Conservation (phyloP, 2,888 invertebrate genomes). For the Galerucella nymphaeae region DNA sequence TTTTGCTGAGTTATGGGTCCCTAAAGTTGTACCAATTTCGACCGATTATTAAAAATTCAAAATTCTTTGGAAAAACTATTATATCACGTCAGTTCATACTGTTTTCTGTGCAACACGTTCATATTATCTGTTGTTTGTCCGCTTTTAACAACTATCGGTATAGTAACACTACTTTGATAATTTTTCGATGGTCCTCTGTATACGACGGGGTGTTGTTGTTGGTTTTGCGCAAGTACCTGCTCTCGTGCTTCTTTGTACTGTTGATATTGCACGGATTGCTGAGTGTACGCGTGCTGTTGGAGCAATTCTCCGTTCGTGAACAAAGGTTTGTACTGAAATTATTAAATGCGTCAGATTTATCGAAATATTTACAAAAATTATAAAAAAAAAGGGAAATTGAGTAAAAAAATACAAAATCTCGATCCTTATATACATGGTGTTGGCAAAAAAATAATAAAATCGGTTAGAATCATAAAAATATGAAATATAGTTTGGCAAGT, state of each 20-base stretch:
- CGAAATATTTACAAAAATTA: too few relatives aligned
- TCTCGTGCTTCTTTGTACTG: conserved; percentile 60
- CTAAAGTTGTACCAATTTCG: too few relatives aligned
- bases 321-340: conserved; percentile 42
- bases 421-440: too few relatives aligned
- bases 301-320: conserved; percentile 60
- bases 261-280: conserved; percentile 56
- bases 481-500: too few relatives aligned
- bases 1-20: too few relatives aligned
- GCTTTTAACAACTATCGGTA: conserved; percentile 58
- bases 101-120: conserved; percentile 52
- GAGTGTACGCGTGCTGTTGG: conserved; percentile 60
- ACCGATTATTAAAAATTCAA: conserved; percentile 3
- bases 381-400: too few relatives aligned
- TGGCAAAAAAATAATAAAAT: too few relatives aligned
- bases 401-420: too few relatives aligned
- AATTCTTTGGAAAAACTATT: conserved; percentile 24
- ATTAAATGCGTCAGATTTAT: neutral
- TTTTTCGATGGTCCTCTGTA: conserved; percentile 51
- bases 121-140: conserved; percentile 54
- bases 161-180: conserved; percentile 60
- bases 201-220: conserved; percentile 46
- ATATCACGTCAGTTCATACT: conserved; percentile 58
- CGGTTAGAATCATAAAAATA: too few relatives aligned
- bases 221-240: conserved; percentile 57